phyloP scores from a whole-genome alignment of 2,888 invertebrate species.

The Eucriotettix oculatus region DNA sequence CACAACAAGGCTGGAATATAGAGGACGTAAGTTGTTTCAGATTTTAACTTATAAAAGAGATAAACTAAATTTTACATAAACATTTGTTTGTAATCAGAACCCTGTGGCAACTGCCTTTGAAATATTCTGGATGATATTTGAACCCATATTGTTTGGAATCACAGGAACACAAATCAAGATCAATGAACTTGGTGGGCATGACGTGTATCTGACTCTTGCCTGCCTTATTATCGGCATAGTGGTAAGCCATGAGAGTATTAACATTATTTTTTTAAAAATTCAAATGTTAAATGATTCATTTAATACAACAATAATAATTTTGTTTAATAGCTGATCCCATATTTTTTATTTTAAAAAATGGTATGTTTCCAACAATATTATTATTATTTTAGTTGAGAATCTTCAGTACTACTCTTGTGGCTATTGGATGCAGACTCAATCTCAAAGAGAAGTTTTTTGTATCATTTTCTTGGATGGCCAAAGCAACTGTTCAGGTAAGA shows the following conservation, averaged over 20 bases:
- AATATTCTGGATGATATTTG: constrained; percentile 90
- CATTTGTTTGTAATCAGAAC: constrained; percentile 32
- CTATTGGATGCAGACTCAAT: constrained; percentile 24
- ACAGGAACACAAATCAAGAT: constrained; percentile 84
- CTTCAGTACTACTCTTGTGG: constrained; percentile 14
- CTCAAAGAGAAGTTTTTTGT: constrained; percentile 32
- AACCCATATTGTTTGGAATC: constrained; percentile 83
- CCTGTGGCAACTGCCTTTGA: constrained; percentile 77
- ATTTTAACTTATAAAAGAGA: too few relatives aligned
- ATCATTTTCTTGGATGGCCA: constrained; percentile 35
- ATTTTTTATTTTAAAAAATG: too few relatives aligned
- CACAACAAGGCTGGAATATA: constrained; percentile 8
- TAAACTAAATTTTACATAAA: too few relatives aligned
- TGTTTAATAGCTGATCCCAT: too few relatives aligned
- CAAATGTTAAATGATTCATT: too few relatives aligned
- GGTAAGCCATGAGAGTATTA: constrained; percentile 14
- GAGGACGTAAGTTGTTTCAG: constrained; percentile 4
- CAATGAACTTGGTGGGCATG: constrained; percentile 45
- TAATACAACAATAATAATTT: too few relatives aligned
- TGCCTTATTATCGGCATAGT: constrained; percentile 49
- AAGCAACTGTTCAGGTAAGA: constrained; percentile 35
- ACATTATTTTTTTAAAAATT: too few relatives aligned
- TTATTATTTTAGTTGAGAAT: constrained; percentile 1
- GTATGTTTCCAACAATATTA: too few relatives aligned
- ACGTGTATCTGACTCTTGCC: constrained; percentile 52